phyloP scores from a whole-genome alignment of 2,797 vertebrate genomes.

The Podarcis lilfordi region DNA sequence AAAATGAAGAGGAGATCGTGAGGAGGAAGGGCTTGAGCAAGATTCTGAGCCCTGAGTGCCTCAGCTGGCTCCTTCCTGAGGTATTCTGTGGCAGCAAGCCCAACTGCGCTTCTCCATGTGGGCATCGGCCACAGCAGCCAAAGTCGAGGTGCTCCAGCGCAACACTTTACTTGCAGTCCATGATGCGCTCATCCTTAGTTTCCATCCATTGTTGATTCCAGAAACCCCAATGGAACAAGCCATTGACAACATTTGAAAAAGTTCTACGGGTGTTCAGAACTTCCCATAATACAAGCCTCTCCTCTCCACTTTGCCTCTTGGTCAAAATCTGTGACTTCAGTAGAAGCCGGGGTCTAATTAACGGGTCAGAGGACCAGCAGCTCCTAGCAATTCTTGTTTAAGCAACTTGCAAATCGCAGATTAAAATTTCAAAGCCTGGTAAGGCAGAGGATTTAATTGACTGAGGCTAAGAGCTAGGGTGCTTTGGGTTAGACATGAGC shows the following conservation, averaged over 20 bases:
- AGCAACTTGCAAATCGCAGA: background rate
- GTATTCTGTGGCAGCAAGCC: background rate
- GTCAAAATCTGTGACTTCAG: background rate
- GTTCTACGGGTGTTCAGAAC: background rate
- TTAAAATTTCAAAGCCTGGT: background rate
- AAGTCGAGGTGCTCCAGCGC: no score
- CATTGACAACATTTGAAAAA: background rate
- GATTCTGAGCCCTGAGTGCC: background rate
- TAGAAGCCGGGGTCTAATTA: background rate
- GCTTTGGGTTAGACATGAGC: background rate
- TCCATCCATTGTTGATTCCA: background rate
- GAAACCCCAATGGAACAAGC: background rate
- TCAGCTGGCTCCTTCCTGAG: background rate
- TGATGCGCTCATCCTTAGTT: background rate
- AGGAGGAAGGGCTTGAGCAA: no score
- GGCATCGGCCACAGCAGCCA: background rate
- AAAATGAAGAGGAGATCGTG: background rate
- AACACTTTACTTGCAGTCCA: background rate
- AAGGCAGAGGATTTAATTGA: background rate
- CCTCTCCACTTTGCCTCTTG: background rate
- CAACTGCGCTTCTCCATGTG: background rate
- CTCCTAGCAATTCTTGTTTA: background rate
- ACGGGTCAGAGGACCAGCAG: no score
- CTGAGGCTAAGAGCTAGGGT: background rate
- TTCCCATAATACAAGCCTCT: background rate